Evolutionary conservation across 2,888 invertebrate species (phyloP), one percentile per base, ranked within the genome.

Genomic region (Pocota personata): DNA sequence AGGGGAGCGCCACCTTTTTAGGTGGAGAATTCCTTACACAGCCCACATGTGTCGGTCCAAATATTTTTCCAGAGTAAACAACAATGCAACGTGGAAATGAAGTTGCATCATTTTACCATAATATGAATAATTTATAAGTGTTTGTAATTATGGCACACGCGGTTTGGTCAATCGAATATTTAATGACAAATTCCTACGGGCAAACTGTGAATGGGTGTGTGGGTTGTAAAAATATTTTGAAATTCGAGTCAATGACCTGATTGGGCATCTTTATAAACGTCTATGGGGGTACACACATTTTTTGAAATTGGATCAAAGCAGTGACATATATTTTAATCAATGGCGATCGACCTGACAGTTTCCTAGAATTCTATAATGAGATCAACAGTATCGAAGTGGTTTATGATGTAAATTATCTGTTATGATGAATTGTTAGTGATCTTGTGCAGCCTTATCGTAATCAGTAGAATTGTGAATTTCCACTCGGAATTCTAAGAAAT

Each of bases 31-130:
- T 52, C 52, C 52, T 19, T 7, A 37, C 37, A n/a, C 58, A 32
- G 35, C 58, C 58, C 58, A 58, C 58, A 35, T 16, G 32, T 32
- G 30, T 30, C 27, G 43, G 14, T 48, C 58, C 32, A 35, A 73
- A 73, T 66, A 50, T 40, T 71, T 71, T 35, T 4, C 19, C 19
- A 37, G 32, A 35, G 72, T 66, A 73, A 76, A 27, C 58, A 76
- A 71, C 58, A 71, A 43, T 14, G 82, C 82, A 82, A 82, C 57
- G 50, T 52, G 64, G 50, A 58, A 57, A 46, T 66, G 40, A 50
- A 58, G 82, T 82, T 82, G 76, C 82, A 76, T 82, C 82, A 82
- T 50, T 71, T 76, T 40, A 19, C 48, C 72, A 80, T 35, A 46
- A 50, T 64, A 66, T 64, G 50, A 66, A 79, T 72, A 50, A 72